Percentiles rank a stretch among this genome's conserved stretches.
Conservation (phyloP, 2,113 vertebrate species). For the Dendropsophus ebraccatus region DNA sequence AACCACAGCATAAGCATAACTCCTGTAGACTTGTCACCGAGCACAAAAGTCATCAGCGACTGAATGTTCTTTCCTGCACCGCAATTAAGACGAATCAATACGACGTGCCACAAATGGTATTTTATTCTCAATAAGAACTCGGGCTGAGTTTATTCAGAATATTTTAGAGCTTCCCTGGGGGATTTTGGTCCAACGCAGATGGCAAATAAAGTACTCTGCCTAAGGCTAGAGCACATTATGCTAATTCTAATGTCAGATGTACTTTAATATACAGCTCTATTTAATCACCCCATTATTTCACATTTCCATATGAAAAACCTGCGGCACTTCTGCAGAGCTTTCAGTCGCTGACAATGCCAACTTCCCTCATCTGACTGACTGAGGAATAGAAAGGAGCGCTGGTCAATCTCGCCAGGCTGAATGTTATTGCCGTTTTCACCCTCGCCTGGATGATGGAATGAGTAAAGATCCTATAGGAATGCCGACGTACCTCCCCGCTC, state of each 20-base stretch:
- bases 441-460: constrained; percentile 63
- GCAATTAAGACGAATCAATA: constrained; percentile 91
- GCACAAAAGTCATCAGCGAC: constrained; percentile 86
- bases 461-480: constrained; percentile 65
- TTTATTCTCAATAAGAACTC: constrained; percentile 86
- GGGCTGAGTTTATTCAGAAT: constrained; percentile 91
- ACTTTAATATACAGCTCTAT: constrained; percentile 99
- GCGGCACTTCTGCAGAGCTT: constrained; percentile 78
- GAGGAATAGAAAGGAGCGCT: constrained; percentile 68
- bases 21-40: constrained; percentile 82
- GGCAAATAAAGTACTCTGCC: constrained; percentile 99
- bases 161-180: constrained; percentile 91
- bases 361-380: constrained; percentile 76
- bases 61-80: constrained; percentile 89
- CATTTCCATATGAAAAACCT: constrained; percentile 98
- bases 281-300: constrained; percentile 99
- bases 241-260: constrained; percentile 99
- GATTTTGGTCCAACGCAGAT: constrained; percentile 97
- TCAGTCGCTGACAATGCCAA: constrained; percentile 78
- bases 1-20: constrained; percentile 77
- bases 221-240: constrained; percentile 99
- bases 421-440: constrained; percentile 69
- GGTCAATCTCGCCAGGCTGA: constrained; percentile 76
- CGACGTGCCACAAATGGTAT: constrained; percentile 85
- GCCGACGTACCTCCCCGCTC: constrained; percentile 55